phyloP scores from a whole-genome alignment of 2,797 vertebrate genomes.

The Dendrocincla tyrannina region DNA sequence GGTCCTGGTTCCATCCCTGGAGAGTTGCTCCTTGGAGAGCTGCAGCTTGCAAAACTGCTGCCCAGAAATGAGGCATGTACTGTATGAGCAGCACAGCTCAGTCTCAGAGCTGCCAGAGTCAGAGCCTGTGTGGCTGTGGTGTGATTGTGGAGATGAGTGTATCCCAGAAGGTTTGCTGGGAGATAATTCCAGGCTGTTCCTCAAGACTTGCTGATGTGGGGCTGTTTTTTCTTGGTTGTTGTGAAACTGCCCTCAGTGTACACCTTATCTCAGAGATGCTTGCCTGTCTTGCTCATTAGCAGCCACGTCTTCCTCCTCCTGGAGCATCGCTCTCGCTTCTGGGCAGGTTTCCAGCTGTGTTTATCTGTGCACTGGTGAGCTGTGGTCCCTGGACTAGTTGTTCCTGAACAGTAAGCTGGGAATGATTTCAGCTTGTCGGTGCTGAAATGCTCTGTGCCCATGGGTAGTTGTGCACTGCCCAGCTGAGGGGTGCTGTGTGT shows the following conservation, averaged over 20 bases:
- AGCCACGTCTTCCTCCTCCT: not conserved
- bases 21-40: not conserved
- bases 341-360: not conserved
- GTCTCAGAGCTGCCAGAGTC: not conserved
- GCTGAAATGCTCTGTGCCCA: not conserved
- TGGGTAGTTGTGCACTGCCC: not conserved
- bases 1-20: not conserved
- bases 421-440: not conserved
- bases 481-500: accelerated
- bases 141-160: accelerated
- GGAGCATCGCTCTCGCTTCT: not conserved
- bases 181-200: not conserved
- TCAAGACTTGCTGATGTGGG: not conserved
- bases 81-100: not conserved
- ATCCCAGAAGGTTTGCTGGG: not conserved
- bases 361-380: not conserved
- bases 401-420: not conserved
- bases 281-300: not conserved
- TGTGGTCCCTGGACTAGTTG: not conserved
- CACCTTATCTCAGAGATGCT: not conserved
- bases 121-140: not conserved
- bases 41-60: not conserved
- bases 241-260: not conserved
- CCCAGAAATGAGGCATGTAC: not conserved
- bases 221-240: not conserved